Evolutionary conservation across 2,797 vertebrate species (phyloP).

Genomic region (Euphonia xanthogaster): DNA sequence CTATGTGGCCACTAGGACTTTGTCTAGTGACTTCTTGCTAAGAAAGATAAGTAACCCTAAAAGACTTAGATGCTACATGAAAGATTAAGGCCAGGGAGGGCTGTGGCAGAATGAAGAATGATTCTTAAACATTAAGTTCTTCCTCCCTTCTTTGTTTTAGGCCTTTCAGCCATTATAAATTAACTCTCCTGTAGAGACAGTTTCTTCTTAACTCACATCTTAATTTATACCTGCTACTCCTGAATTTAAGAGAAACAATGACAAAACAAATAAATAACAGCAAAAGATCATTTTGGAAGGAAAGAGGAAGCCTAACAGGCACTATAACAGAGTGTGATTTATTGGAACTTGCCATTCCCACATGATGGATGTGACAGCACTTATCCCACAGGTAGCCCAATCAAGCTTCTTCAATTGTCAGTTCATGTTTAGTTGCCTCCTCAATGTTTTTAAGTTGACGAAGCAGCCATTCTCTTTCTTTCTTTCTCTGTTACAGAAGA

Average conservation of each 20-base stretch:
- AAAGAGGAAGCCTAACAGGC: not conserved
- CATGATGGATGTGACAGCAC: not conserved
- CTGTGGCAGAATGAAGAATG: not conserved
- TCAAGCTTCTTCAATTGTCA: slow-evolving; percentile 74
- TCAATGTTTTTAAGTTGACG: slow-evolving; percentile 81
- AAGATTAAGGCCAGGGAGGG: not conserved
- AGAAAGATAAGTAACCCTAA: not conserved
- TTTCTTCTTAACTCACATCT: not conserved
- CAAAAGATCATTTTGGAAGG: not conserved
- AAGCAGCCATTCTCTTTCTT: slow-evolving; percentile 73
- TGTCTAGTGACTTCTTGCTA: not conserved
- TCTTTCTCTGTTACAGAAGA: slow-evolving; percentile 25
- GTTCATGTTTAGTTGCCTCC: slow-evolving; percentile 78
- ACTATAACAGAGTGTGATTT: not conserved
- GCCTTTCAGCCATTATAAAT: not conserved
- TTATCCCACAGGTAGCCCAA: not conserved
- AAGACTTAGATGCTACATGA: not conserved
- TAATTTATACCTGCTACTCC: not conserved
- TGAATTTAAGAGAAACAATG: not conserved
- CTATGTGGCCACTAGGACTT: not conserved
- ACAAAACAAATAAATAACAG: not conserved
- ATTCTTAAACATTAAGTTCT: not conserved
- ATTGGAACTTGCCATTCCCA: not conserved
- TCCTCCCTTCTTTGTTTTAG: not conserved
- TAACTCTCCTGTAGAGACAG: fast-evolving